Conservation (phyloP, 2,113 vertebrate genomes). For the Tachysurus fulvidraco region DNA sequence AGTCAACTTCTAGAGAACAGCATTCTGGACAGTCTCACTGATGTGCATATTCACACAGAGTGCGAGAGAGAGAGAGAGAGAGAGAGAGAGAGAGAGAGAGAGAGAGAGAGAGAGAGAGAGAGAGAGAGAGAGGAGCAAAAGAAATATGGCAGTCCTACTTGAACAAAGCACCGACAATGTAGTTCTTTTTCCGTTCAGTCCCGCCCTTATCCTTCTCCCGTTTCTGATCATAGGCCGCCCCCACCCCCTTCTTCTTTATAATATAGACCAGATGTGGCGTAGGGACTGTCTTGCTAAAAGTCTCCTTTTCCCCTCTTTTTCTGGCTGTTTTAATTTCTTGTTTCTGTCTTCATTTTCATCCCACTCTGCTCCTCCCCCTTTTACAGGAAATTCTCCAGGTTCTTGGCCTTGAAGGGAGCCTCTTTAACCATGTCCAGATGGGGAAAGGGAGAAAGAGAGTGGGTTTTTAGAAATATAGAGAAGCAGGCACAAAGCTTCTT, state of each 20-base stretch:
- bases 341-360: slow-evolving; percentile 47
- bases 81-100: background rate
- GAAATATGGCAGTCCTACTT: slow-evolving; percentile 56
- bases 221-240: slow-evolving; percentile 47
- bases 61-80: slow-evolving; percentile 9
- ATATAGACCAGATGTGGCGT: slow-evolving; percentile 72
- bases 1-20: slow-evolving; percentile 12
- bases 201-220: slow-evolving; percentile 31
- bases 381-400: slow-evolving; percentile 71
- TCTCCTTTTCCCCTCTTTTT: slow-evolving; percentile 25
- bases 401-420: slow-evolving; percentile 69
- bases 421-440: slow-evolving; percentile 73
- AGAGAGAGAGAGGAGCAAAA: background rate
- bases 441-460: slow-evolving; percentile 48
- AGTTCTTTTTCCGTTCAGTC: slow-evolving; percentile 52
- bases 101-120: background rate
- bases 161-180: slow-evolving; percentile 56
- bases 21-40: slow-evolving; percentile 23
- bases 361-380: slow-evolving; percentile 31
- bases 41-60: background rate
- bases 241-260: slow-evolving; percentile 54
- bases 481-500: slow-evolving; percentile 39
- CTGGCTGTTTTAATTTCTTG: slow-evolving; percentile 29
- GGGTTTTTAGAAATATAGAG: background rate
- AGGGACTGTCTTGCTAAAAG: slow-evolving; percentile 44